Evolutionary conservation across 2,888 invertebrate genomes (phyloP).

Genomic region (Diploptera punctata): DNA sequence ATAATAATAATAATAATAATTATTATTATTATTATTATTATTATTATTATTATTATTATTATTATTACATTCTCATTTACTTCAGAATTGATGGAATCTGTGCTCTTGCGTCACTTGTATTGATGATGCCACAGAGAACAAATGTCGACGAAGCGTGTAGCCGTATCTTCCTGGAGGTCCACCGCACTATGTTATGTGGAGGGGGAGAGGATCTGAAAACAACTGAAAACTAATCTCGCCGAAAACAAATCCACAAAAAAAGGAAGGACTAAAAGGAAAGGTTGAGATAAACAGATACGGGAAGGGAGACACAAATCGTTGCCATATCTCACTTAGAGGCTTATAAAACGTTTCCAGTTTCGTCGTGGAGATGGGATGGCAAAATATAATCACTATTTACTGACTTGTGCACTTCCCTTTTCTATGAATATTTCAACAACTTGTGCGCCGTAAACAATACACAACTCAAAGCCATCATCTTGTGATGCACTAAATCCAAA

Average conservation of each 20-base stretch:
- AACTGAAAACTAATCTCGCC: conserved; percentile 33
- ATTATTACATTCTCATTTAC: too few relatives aligned
- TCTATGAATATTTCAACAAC: too few relatives aligned
- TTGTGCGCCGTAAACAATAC: too few relatives aligned
- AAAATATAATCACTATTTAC: too few relatives aligned
- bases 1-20: too few relatives aligned
- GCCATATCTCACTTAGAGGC: conserved; percentile 22
- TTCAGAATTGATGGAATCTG: too few relatives aligned
- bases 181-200: background rate
- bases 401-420: too few relatives aligned
- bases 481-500: too few relatives aligned
- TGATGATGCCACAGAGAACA: background rate
- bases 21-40: too few relatives aligned
- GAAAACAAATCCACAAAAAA: conserved; percentile 28
- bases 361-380: background rate
- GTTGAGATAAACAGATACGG: conserved; percentile 11
- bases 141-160: background rate
- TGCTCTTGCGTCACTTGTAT: too few relatives aligned
- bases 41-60: too few relatives aligned
- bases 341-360: conserved; percentile 8
- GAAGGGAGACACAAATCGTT: conserved; percentile 16
- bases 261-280: background rate
- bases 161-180: background rate
- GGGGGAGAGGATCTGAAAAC: background rate
- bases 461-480: too few relatives aligned